These are phyloP conservation scores for Hirtodrosophila duncani DNA, from an alignment of 2,888 invertebrate genomes.

Conservation along the genomic window DNA sequence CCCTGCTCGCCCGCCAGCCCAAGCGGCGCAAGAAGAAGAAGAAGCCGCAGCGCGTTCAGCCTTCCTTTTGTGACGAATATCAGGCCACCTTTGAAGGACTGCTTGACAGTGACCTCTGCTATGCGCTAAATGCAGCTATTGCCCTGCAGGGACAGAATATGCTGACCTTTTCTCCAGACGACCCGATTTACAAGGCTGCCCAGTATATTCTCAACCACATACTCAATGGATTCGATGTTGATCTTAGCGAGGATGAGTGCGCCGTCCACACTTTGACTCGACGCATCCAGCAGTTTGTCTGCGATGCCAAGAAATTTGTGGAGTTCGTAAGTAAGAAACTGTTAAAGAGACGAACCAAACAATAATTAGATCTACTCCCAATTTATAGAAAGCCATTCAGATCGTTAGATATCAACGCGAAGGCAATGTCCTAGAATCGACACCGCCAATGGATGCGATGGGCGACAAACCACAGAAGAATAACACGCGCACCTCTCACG, in stretches of 20 bases:
- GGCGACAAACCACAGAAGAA: slow-evolving; percentile 5
- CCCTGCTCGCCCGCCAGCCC: slow-evolving; percentile 1
- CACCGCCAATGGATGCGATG: slow-evolving; percentile 16
- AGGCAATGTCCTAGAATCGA: slow-evolving; percentile 35
- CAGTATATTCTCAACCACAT: slow-evolving; percentile 74
- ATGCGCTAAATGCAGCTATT: slow-evolving; percentile 71
- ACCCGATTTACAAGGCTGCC: slow-evolving; percentile 75
- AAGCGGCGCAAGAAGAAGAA: slow-evolving; percentile 27
- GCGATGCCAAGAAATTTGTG: slow-evolving; percentile 70
- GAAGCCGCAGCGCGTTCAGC: slow-evolving; percentile 8
- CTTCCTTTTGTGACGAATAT: slow-evolving; percentile 50
- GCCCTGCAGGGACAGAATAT: slow-evolving; percentile 52
- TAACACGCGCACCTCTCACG: slow-evolving; percentile 51
- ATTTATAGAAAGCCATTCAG: slow-evolving; percentile 68
- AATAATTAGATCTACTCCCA: neutral
- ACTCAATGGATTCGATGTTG: slow-evolving; percentile 63
- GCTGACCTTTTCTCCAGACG: slow-evolving; percentile 53
- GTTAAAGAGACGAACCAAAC: neutral
- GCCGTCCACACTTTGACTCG: slow-evolving; percentile 38
- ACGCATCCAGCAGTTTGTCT: slow-evolving; percentile 63
- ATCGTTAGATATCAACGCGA: slow-evolving; percentile 62
- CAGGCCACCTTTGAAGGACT: slow-evolving; percentile 60
- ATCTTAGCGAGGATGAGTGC: slow-evolving; percentile 64
- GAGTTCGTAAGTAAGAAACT: slow-evolving; percentile 56
- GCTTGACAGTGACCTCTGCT: slow-evolving; percentile 65